Evolutionary conservation across 2,888 invertebrate genomes (phyloP).

Genomic region (Trichogramma evanescens): DNA sequence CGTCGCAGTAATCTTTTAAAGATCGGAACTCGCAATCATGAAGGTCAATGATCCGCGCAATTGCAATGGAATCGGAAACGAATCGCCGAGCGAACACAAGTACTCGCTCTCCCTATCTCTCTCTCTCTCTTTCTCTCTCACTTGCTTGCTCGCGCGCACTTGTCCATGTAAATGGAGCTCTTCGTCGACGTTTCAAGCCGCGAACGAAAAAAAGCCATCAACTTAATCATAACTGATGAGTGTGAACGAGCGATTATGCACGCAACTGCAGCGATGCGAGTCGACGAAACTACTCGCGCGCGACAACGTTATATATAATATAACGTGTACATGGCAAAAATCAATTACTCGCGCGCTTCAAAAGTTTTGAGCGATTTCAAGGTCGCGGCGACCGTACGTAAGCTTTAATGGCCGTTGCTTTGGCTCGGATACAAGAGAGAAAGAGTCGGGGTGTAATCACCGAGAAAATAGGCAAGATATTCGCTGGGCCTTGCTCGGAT

Average conservation of each 20-base stretch:
- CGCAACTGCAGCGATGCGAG: no score
- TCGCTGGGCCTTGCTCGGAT: not conserved
- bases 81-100: slow-evolving; percentile 7
- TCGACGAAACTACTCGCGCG: no score
- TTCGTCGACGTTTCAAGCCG: no score
- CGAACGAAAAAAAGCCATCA: no score
- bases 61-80: slow-evolving; percentile 19
- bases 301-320: no score
- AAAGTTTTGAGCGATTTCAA: slow-evolving; percentile 6
- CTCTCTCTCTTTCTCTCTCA: no score
- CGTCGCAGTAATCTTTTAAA: not conserved
- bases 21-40: slow-evolving; percentile 20
- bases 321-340: not conserved
- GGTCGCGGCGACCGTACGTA: slow-evolving; percentile 7
- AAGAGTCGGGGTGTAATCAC: slow-evolving; percentile 20
- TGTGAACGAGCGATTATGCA: no score
- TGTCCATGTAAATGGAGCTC: no score
- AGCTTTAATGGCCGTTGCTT: slow-evolving; percentile 20
- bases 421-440: slow-evolving; percentile 21
- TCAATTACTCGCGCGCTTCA: not conserved
- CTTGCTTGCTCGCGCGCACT: no score
- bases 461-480: slow-evolving; percentile 24
- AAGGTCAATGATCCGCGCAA: slow-evolving; percentile 22
- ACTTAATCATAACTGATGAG: no score
- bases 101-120: not conserved